Percentiles rank a stretch among this genome's conserved stretches.
Conservation (phyloP, 1,140 invertebrate species). For the Melanaphis sacchari region DNA sequence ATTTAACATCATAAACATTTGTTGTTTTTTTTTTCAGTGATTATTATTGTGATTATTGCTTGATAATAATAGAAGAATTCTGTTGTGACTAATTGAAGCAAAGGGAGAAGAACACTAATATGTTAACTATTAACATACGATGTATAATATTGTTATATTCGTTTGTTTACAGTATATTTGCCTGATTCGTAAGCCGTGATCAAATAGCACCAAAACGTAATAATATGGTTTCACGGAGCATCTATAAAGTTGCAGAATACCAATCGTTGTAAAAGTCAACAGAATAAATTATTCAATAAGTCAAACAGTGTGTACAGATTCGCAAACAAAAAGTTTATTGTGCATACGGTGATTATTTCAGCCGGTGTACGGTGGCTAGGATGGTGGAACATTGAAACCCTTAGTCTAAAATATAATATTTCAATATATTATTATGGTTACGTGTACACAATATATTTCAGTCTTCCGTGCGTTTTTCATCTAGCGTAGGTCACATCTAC, state of each 20-base stretch:
- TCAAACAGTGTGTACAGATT: not conserved
- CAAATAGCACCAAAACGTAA: no score
- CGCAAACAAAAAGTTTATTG: not conserved
- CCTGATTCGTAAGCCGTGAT: no score
- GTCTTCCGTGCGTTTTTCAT: not conserved
- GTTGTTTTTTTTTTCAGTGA: no score
- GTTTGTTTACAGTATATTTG: no score
- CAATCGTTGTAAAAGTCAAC: not conserved
- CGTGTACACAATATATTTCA: not conserved
- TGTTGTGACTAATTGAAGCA: no score
- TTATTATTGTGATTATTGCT: no score
- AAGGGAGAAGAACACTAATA: no score
- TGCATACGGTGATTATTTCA: not conserved
- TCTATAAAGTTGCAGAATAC: not conserved
- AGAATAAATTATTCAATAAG: not conserved
- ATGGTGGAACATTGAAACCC: no score
- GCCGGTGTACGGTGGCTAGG: no score
- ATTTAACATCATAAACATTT: not conserved
- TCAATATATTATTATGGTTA: not conserved
- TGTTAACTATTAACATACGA: no score
- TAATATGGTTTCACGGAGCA: not conserved
- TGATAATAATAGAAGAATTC: no score
- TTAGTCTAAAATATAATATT: not conserved
- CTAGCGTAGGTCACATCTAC: not conserved
- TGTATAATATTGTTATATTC: no score